These are phyloP conservation scores for Cochlearius cochlearius DNA, from an alignment of 2,113 vertebrate genomes.

Conservation along the genomic window DNA sequence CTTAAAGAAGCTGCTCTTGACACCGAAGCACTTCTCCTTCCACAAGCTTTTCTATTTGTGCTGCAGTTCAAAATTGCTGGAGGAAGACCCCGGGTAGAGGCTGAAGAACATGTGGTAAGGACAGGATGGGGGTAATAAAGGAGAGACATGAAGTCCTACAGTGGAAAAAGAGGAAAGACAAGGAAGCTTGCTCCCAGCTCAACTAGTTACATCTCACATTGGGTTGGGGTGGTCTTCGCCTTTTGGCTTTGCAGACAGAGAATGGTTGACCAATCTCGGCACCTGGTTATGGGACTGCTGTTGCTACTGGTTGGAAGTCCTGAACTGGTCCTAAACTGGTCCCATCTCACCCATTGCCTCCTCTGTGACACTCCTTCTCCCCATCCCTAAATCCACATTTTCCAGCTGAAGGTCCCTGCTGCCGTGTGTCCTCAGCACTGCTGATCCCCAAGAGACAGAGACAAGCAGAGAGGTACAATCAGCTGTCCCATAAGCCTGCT, in stretches of 20 bases:
- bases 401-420: neutral
- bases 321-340: neutral
- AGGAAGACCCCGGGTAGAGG: conserved; percentile 10
- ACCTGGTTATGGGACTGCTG: neutral
- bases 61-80: conserved; percentile 17
- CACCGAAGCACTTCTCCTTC: conserved; percentile 48
- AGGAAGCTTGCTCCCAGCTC: neutral
- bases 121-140: neutral
- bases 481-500: neutral
- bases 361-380: neutral
- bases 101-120: neutral
- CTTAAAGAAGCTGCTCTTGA: conserved; percentile 68
- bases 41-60: conserved; percentile 45
- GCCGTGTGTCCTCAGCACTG: neutral
- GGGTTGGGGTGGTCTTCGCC: neutral
- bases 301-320: neutral
- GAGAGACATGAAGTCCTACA: neutral
- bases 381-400: neutral
- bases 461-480: neutral
- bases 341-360: neutral
- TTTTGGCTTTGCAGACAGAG: neutral
- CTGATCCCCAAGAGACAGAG: neutral
- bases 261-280: neutral
- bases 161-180: neutral
- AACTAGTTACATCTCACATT: neutral